Evolutionary conservation across 2,888 invertebrate genomes (phyloP), one percentile per base, ranked within the genome.

Genomic region (Euclidia mi): DNA sequence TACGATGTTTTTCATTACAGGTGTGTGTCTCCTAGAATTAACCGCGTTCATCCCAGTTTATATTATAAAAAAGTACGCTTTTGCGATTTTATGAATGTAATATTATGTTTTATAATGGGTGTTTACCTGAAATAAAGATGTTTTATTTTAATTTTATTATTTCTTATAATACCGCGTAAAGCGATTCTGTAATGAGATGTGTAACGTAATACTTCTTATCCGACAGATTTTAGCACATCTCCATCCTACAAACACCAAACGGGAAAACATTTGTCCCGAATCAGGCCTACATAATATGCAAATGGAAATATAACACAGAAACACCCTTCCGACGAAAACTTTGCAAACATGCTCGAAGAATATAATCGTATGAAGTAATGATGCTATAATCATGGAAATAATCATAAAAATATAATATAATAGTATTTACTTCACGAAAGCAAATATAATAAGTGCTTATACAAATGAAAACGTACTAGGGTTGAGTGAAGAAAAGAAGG

Each of bases 351-450:
- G 11, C 9, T 34, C 11, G 18, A n/a, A 15, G 17, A 17, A 11
- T 18, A 46, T 46, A 37, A 37, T 37, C 37, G 38, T 37, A 37
- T 18, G 1, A 7, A 11, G 17, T 38, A 28, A 15, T 35, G 46
- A 3, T 1, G 32, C 34, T 28, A 41, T 41, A 25, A 41, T 41
- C 41, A 10, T 41, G 14, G 12, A 28, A 41, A 41, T 10, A 28
- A 20, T 31, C 20, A 14, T 18, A 11, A 35, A 14, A 18, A 42
- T 18, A n/a, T 44, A 45, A 41, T 41, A 25, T 40, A 25, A 35
- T 35, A 35, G 17, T 15, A 35, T 35, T 35, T 17, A 35, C 35
- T 35, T 7, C 12, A 15, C 15, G 12, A 7, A 12, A 3, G 35
- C 11, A n/a, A 12, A 12, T 11, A 34, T 35, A 14, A 12, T 14